Evolutionary conservation across 2,113 vertebrate species (phyloP).

Genomic region (Calyptomena viridis): DNA sequence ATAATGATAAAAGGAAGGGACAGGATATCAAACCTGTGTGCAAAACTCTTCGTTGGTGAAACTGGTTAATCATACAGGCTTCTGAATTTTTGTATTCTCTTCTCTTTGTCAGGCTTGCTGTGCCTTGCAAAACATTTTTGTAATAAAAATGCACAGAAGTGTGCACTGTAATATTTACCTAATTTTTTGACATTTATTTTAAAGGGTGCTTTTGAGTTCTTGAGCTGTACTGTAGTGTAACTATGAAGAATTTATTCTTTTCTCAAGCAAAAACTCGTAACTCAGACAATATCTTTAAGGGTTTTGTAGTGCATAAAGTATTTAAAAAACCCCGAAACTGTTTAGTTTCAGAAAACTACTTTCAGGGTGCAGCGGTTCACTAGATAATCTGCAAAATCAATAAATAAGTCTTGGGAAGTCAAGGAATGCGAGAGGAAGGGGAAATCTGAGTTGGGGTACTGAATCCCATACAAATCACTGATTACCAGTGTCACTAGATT

Average conservation of each 20-base stretch:
- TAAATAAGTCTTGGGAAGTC: neutral
- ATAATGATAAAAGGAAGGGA: neutral
- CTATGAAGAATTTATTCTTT: neutral
- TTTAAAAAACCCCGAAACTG: neutral
- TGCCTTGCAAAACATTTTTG: neutral
- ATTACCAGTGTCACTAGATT: neutral
- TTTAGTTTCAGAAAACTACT: neutral
- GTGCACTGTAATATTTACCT: neutral
- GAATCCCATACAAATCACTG: neutral
- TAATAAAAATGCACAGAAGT: neutral
- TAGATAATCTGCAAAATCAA: neutral
- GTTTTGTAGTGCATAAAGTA: neutral
- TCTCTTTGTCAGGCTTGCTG: neutral
- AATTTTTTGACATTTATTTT: neutral
- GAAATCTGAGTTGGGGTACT: neutral
- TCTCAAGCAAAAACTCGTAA: neutral
- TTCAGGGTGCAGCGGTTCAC: neutral
- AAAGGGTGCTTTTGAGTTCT: neutral
- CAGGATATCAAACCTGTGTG: neutral
- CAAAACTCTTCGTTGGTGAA: neutral
- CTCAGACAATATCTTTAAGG: neutral
- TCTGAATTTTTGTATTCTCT: neutral
- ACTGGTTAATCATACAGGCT: neutral
- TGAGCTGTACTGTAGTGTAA: neutral
- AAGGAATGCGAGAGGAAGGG: neutral